Evolutionary conservation across 2,797 vertebrate genomes (phyloP), one percentile per base, ranked within the genome.

Genomic region (Peromyscus nudipes): DNA sequence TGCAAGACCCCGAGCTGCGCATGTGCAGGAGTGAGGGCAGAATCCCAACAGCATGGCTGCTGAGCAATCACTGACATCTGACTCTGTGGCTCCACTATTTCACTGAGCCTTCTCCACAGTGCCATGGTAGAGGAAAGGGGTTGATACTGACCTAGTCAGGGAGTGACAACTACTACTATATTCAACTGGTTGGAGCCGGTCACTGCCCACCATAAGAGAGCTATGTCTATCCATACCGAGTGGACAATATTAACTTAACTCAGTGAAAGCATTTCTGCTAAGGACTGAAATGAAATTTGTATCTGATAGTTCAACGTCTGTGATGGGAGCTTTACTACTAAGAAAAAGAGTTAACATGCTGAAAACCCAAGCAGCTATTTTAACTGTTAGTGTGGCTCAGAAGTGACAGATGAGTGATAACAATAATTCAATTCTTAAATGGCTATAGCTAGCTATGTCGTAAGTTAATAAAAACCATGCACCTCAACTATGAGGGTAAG

Each of bases 341-440:
- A 83, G 55, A 75, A 83, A 95, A 92, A 83, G n/a, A 90, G 29
- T 43, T 46, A 77, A 31, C 6, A 77, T 34, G 34, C 57, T 95
- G 27, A 57, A 57, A 75, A 79, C 34, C 34, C 92, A 43, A 88
- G 43, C 46, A 21, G 49, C 86, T 64, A 94, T 79, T 82, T 29
- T 49, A 90, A 85, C 92, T 10, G 81, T 89, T 55, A 85, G n/a
- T 9, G 64, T 82, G 40, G 43, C 29, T 95, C 71, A 93, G 21
- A 89, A 81, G 73, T 82, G 71, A 92, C 57, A 90, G 65, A 55
- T 52, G n/a, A 80, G 5, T 25, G 29, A 86, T 64, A 43, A 43
- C 29, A 25, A 23, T 67, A 2, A 52, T 52, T 60, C 85, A 89
- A 52, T 73, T 86, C 49, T 73, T 57, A 65, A 79, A 71, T 43